phyloP scores from a whole-genome alignment of 35 echinoderm and acorn worm species.

The Hemicentrotus pulcherrimus region DNA sequence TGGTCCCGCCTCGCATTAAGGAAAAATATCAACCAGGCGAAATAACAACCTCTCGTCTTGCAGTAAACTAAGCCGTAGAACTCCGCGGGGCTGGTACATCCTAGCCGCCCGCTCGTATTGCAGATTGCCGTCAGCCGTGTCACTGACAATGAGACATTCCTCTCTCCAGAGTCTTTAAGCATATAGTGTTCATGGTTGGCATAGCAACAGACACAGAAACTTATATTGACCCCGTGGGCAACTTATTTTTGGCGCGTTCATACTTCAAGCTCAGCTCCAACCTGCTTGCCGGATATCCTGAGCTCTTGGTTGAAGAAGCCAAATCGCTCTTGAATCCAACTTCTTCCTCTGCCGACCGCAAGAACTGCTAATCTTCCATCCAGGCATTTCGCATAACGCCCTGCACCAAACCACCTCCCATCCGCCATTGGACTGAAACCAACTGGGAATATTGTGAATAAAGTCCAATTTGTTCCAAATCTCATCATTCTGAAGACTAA shows the following conservation, averaged over 20 bases:
- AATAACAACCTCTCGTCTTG: conserved; percentile 52
- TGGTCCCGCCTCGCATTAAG: conserved; percentile 36
- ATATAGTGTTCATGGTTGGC: conserved; percentile 14
- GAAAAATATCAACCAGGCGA: conserved; percentile 42
- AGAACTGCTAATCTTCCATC: background rate
- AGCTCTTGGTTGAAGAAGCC: conserved; percentile 22
- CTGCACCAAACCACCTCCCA: background rate
- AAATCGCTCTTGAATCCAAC: conserved; percentile 41
- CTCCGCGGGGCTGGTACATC: conserved; percentile 43
- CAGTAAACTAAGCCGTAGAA: conserved; percentile 19
- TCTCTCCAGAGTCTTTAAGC: conserved; percentile 47
- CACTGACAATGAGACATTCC: conserved; percentile 45
- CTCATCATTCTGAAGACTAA: background rate
- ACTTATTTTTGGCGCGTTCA: conserved; percentile 14
- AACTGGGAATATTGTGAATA: background rate
- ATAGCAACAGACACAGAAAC: conserved; percentile 48
- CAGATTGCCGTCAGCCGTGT: conserved; percentile 44
- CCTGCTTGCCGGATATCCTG: conserved; percentile 39
- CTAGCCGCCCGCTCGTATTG: conserved; percentile 36
- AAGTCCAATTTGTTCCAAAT: background rate
- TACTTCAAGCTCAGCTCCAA: background rate
- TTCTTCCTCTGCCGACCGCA: background rate
- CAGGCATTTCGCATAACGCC: background rate
- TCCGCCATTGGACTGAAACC: background rate
- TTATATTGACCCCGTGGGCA: conserved; percentile 27